These are phyloP conservation scores for Sitobion miscanthi DNA, from an alignment of 1,140 invertebrate genomes.

Conservation along the genomic window DNA sequence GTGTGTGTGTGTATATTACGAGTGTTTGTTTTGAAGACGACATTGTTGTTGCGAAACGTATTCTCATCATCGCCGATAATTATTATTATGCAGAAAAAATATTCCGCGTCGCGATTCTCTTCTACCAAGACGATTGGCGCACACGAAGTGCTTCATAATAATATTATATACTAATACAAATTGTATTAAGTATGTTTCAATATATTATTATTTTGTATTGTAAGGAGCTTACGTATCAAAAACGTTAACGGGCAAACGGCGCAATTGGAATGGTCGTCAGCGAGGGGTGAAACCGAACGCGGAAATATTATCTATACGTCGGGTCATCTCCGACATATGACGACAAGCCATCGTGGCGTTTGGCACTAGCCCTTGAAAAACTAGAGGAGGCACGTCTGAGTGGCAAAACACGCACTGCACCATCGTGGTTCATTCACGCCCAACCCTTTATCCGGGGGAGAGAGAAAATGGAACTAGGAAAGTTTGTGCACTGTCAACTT, in stretches of 20 bases:
- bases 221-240: too few species aligned
- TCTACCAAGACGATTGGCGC: background rate
- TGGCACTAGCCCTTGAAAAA: background rate
- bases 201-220: background rate
- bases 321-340: background rate
- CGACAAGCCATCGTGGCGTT: background rate
- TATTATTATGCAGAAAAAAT: background rate
- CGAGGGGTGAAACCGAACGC: background rate
- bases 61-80: background rate
- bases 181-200: background rate
- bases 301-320: background rate
- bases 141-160: background rate
- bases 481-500: background rate
- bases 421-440: background rate
- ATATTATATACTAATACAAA: background rate
- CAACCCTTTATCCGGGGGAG: background rate
- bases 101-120: background rate
- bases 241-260: background rate
- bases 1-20: background rate
- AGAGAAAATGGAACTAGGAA: background rate
- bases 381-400: background rate
- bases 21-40: conserved; percentile 1
- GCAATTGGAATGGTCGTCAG: background rate
- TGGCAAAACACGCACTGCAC: background rate
- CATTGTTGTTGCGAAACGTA: background rate